Conservation (phyloP, 2,113 vertebrate species). For the Thunnus maccoyii region DNA sequence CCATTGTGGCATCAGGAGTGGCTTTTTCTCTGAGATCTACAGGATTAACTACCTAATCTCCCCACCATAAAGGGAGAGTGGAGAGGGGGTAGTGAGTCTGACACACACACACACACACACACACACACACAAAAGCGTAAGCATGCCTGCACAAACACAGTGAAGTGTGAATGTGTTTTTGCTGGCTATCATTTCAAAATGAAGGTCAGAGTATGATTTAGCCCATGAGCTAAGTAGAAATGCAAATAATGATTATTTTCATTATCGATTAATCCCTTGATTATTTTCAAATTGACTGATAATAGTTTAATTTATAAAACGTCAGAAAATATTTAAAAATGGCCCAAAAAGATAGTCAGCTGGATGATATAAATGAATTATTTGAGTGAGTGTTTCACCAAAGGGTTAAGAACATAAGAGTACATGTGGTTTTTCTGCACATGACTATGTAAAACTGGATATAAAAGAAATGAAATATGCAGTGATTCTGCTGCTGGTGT, state of each 20-base stretch:
- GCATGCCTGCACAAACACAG: constrained; percentile 49
- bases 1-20: constrained; percentile 75
- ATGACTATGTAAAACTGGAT: neutral
- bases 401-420: neutral
- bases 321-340: neutral
- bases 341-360: no score
- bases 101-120: constrained; percentile 30
- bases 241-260: neutral
- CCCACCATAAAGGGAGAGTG: constrained; percentile 69
- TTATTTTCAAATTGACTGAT: constrained; percentile 9
- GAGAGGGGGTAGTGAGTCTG: constrained; percentile 43
- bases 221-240: constrained; percentile 22
- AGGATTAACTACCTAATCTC: constrained; percentile 80
- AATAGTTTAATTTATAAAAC: neutral
- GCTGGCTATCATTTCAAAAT: constrained; percentile 47
- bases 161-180: constrained; percentile 57
- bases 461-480: neutral
- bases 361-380: neutral
- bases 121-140: neutral
- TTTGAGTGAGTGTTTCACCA: no score
- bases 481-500: no score
- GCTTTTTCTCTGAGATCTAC: constrained; percentile 74
- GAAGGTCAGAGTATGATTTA: constrained; percentile 57
- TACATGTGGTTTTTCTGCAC: neutral
- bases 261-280: neutral